A percentile compares a stretch with the other conserved stretches of the same genome.
Evolutionary conservation across 2,113 vertebrate genomes (phyloP).

Genomic region (Bufo bufo): DNA sequence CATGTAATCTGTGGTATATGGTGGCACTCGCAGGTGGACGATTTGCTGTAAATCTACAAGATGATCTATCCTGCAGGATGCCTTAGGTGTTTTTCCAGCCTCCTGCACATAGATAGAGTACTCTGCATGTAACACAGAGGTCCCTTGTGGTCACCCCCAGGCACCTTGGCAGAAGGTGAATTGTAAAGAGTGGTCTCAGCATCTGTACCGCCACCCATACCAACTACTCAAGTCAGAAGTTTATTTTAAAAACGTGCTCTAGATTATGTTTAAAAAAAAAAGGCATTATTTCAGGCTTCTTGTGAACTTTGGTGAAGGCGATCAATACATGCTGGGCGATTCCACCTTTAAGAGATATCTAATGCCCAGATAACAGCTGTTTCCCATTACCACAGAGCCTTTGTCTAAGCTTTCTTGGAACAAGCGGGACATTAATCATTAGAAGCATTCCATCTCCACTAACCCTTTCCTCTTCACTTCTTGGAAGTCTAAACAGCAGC

Average conservation of each 20-base stretch:
- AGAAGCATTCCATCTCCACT: constrained; percentile 35
- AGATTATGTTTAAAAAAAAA: neutral
- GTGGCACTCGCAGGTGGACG: no score
- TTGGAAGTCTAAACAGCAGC: neutral
- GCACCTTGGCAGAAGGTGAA: no score
- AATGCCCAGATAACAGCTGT: constrained; percentile 51
- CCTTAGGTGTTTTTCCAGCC: no score
- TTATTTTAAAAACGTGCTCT: neutral
- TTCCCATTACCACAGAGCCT: constrained; percentile 43
- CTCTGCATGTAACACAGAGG: no score
- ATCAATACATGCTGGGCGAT: constrained; percentile 1
- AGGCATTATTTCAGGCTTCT: neutral
- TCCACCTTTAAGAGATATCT: constrained; percentile 42
- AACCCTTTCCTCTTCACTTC: constrained; percentile 51
- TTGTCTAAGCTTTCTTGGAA: constrained; percentile 55
- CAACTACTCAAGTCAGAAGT: neutral
- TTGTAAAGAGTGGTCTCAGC: no score
- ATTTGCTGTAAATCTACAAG: no score
- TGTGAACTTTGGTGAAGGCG: neutral
- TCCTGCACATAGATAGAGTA: no score
- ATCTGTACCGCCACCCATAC: neutral
- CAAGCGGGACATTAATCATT: constrained; percentile 52
- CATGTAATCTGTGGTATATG: no score
- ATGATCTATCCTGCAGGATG: no score
- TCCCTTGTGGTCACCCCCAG: no score